A percentile compares a stretch with the other conserved stretches of the same genome.
Evolutionary conservation across 2,888 invertebrate genomes (phyloP).

Genomic region (Rotaria macrura): DNA sequence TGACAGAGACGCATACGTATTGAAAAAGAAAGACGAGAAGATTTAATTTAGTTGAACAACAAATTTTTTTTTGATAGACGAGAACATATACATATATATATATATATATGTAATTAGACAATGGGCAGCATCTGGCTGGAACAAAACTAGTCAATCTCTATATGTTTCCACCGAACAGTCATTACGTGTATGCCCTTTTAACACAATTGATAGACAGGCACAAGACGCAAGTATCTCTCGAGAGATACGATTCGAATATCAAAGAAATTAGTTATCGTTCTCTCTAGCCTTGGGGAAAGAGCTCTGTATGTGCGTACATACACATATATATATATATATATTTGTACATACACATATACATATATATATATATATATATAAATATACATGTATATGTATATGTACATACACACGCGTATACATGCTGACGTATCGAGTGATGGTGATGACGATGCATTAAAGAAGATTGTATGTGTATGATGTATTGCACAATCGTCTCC

Average conservation of each 20-base stretch:
- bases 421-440: background rate
- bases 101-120: background rate
- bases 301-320: background rate
- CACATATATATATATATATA: background rate
- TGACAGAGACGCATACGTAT: background rate
- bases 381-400: background rate
- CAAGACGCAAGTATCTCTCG: background rate
- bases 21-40: background rate
- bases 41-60: slow-evolving; percentile 3
- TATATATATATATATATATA: background rate
- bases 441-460: background rate
- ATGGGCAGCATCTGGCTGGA: background rate
- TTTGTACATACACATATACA: background rate
- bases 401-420: background rate
- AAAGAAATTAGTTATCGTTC: background rate
- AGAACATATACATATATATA: background rate
- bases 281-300: background rate
- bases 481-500: background rate
- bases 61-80: background rate
- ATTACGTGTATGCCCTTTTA: background rate
- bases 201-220: background rate
- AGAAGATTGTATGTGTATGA: background rate
- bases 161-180: background rate
- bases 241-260: background rate
- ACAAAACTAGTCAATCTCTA: slow-evolving; percentile 3